Evolutionary conservation across 2,113 vertebrate genomes (phyloP).

Genomic region (Anser cygnoides): DNA sequence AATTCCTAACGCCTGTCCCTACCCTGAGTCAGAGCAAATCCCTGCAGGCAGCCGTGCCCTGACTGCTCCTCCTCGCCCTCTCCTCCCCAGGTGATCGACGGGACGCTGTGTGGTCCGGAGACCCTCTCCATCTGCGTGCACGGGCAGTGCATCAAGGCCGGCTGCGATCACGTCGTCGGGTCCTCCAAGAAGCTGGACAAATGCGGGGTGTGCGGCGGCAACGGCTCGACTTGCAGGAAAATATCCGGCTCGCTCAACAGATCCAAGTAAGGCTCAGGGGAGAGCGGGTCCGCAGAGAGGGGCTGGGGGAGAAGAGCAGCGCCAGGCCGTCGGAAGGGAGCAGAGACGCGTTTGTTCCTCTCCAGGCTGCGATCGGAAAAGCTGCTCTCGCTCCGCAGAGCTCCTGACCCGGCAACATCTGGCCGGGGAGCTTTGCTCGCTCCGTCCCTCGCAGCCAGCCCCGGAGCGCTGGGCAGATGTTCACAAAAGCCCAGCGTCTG

Average conservation of each 20-base stretch:
- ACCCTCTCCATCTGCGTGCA: slow-evolving; percentile 93
- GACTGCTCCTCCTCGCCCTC: accelerated
- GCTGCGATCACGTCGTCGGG: slow-evolving; percentile 91
- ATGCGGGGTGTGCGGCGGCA: slow-evolving; percentile 92
- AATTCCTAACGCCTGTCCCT: not conserved
- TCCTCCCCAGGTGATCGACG: slow-evolving; percentile 87
- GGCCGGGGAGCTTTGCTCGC: not conserved
- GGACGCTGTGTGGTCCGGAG: slow-evolving; percentile 92
- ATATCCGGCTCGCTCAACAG: slow-evolving; percentile 88
- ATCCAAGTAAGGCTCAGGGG: slow-evolving; percentile 77
- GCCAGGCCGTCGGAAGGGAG: not conserved
- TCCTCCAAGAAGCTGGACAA: slow-evolving; percentile 94
- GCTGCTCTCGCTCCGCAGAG: not conserved
- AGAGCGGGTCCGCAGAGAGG: not conserved
- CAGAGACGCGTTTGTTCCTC: not conserved
- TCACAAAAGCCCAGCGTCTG: not conserved
- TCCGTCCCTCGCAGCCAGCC: not conserved
- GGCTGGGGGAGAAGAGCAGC: not conserved
- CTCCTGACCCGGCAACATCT: not conserved
- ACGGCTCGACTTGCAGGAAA: slow-evolving; percentile 88
- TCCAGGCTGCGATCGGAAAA: not conserved
- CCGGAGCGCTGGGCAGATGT: not conserved
- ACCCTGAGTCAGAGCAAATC: accelerated
- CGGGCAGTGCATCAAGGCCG: slow-evolving; percentile 96
- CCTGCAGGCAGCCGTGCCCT: not conserved